A percentile compares a stretch with the other conserved stretches of the same genome.
These are phyloP conservation scores for Podarcis muralis DNA, from an alignment of 2,113 vertebrate species.

Conservation along the genomic window DNA sequence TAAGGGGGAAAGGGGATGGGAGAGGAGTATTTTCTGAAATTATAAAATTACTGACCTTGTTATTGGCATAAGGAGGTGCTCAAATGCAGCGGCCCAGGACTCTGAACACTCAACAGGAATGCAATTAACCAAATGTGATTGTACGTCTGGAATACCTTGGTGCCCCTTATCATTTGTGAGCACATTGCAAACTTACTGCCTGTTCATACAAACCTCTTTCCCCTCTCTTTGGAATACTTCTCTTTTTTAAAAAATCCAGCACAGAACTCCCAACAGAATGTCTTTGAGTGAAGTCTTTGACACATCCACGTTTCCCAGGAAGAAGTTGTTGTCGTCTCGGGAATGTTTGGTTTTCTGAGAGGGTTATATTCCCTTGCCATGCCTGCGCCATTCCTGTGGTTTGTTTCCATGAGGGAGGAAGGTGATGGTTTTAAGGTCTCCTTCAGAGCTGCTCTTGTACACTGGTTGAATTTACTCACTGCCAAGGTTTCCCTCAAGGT, in stretches of 20 bases:
- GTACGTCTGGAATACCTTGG: background rate
- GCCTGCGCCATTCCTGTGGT: background rate
- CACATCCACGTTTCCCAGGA: background rate
- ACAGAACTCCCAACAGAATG: background rate
- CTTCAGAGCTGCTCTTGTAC: background rate
- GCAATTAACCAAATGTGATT: background rate
- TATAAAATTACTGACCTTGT: slow-evolving; percentile 8
- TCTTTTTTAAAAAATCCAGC: background rate
- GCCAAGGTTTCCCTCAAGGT: background rate
- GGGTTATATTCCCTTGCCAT: background rate
- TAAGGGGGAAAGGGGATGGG: slow-evolving; percentile 5
- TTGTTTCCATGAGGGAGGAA: background rate
- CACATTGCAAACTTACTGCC: background rate
- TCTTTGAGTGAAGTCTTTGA: background rate
- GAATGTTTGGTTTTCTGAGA: background rate
- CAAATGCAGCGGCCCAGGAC: slow-evolving; percentile 40
- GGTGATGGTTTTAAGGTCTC: background rate
- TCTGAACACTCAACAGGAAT: background rate
- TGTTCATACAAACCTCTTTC: background rate
- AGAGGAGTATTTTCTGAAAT: slow-evolving; percentile 39
- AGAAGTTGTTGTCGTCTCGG: background rate
- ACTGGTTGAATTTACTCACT: background rate
- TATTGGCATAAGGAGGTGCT: background rate
- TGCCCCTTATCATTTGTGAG: background rate
- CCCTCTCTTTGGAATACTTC: background rate